Conservation (phyloP, 2,888 invertebrate genomes). For the Eledone cirrhosa region DNA sequence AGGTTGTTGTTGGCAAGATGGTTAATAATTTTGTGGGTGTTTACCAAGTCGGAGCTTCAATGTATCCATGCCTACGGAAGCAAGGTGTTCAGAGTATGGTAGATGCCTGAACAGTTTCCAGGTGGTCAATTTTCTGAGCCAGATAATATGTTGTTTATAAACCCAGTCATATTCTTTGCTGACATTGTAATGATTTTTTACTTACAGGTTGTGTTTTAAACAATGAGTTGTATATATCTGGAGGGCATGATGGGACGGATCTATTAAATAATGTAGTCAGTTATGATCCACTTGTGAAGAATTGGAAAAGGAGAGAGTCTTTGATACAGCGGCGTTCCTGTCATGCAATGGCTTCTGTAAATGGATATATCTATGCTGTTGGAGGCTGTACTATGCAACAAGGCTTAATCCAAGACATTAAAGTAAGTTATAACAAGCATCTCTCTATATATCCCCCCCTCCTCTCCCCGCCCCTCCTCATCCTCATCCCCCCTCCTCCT, state of each 20-base stretch:
- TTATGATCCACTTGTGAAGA: conserved; percentile 36
- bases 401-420: conserved; percentile 25
- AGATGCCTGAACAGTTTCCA: no score
- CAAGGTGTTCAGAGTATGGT: no score
- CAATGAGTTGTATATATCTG: conserved; percentile 42
- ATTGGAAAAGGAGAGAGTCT: conserved; percentile 37
- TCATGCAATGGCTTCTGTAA: conserved; percentile 41
- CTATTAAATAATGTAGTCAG: conserved; percentile 38
- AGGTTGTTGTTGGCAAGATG: no score
- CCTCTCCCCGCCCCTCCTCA: no score
- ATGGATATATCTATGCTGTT: conserved; percentile 39
- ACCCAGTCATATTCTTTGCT: background rate
- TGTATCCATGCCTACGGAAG: no score
- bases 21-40: no score
- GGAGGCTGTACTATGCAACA: conserved; percentile 39
- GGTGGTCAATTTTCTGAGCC: no score
- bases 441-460: no score
- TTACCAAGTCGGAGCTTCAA: no score
- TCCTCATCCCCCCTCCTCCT: no score
- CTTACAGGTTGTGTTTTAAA: conserved; percentile 40
- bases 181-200: background rate
- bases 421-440: background rate
- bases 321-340: conserved; percentile 41
- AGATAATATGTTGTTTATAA: no score
- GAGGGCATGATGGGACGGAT: conserved; percentile 44